Base-by-base conservation (phyloP, 2,113 vertebrate genomes). In the Hippolais icterina region DNA sequence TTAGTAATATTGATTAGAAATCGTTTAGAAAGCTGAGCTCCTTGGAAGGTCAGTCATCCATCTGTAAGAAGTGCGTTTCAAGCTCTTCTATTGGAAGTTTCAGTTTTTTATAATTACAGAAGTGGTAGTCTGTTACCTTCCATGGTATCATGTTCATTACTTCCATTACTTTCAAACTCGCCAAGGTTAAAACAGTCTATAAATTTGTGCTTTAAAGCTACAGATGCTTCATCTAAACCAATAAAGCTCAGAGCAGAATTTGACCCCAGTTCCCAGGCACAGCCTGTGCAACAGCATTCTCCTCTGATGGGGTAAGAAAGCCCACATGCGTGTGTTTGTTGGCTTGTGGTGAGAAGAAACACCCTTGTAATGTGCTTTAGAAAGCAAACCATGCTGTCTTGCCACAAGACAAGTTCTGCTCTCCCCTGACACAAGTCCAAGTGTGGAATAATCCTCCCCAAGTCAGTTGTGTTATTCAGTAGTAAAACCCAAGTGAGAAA, bases 1-100 rank as follows among this genome's bases (percentile, higher is more conserved):
- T 97, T 97, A 96, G 93, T 89, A 93, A 91, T 97, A 97, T 94
- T 94, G 94, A 97, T 95, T 90, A 71, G 74, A n/a, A 93, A 93
- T 81, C 7, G 0, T 92, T 97, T 87, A 89, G 90, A 91, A 96
- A 89, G 78, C 91, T 87, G 63, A 69, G 63, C 33, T 87, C 39
- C 79, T 81, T 89, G 84, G 96, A 93, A 97, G 95, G 95, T 95
- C 93, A 94, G 85, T 80, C 85, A 74, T 96, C 77, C 72, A 29
- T 90, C 80, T 89, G 70, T 76, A 90, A 94, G 90, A 94, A 93
- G 77, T 92, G 80, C 89, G 90, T 97, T 97, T 96, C 85, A 89
- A 78, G 83, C 74, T 91, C 70, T 56, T 77, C 53, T 87, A 10
- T 64, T 1, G 1, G 72, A 97, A 92, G 39, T 96, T 68, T 90